Evolutionary conservation across 2,113 vertebrate genomes (phyloP).

Genomic region (Anhinga anhinga): DNA sequence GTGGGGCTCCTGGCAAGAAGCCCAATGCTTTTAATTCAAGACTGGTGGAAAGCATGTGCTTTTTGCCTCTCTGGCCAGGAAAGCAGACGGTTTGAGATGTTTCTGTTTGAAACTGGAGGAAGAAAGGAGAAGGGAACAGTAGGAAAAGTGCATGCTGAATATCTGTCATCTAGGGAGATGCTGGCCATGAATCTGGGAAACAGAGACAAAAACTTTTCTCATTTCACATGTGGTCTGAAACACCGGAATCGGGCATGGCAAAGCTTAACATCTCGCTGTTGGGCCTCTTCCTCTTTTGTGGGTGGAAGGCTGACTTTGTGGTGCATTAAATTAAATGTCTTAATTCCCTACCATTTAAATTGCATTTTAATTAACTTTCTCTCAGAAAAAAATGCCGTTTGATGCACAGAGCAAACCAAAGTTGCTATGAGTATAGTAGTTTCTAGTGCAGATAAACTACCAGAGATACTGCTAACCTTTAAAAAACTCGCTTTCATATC

Average conservation of each 20-base stretch:
- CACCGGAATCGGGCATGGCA: not conserved
- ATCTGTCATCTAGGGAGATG: not conserved
- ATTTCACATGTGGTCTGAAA: not conserved
- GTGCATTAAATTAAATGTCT: not conserved
- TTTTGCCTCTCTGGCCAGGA: not conserved
- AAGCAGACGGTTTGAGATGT: not conserved
- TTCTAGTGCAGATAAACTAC: not conserved
- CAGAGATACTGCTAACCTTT: not conserved
- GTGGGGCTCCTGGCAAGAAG: not conserved
- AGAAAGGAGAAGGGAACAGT: not conserved
- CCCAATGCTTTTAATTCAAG: not conserved
- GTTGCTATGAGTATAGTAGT: not conserved
- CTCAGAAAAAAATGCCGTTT: not conserved
- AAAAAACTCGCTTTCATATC: not conserved
- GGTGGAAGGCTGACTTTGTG: not conserved
- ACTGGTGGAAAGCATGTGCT: not conserved
- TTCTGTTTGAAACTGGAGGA: not conserved
- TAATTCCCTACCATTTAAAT: not conserved
- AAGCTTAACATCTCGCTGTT: fast-evolving
- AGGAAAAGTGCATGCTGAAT: not conserved
- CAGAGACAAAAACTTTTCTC: not conserved
- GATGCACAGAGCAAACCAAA: not conserved
- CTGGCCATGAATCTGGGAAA: not conserved
- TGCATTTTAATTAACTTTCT: not conserved
- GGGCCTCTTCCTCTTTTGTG: not conserved